Conservation (phyloP, 2,888 invertebrate genomes). For the Belgica antarctica region DNA sequence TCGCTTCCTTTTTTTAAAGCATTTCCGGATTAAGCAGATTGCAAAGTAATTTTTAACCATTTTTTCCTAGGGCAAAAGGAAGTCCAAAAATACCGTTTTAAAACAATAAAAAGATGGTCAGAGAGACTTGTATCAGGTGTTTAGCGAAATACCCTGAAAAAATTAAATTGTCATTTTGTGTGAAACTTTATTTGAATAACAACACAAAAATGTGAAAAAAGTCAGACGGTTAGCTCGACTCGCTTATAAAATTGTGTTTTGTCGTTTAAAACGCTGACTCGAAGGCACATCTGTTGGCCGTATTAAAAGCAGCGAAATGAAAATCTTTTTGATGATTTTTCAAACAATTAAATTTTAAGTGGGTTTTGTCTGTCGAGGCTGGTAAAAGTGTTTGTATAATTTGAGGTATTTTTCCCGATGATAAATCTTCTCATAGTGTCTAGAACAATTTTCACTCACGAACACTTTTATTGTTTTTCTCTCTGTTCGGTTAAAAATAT, state of each 20-base stretch:
- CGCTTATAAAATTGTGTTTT: slow-evolving; percentile 4
- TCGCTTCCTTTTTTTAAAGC: neutral
- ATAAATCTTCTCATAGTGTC: slow-evolving; percentile 34
- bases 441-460: slow-evolving; percentile 8
- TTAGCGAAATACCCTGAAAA: neutral
- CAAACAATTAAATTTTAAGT: slow-evolving; percentile 44
- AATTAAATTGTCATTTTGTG: slow-evolving; percentile 6
- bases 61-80: neutral
- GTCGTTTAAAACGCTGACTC: neutral
- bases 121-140: slow-evolving; percentile 32
- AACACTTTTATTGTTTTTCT: neutral
- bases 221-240: neutral
- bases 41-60: neutral
- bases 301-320: slow-evolving; percentile 31
- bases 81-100: slow-evolving; percentile 5
- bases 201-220: neutral
- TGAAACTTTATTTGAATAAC: neutral
- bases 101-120: neutral
- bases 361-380: slow-evolving; percentile 21
- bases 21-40: slow-evolving; percentile 37
- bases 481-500: neutral
- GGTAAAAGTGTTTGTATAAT: slow-evolving; percentile 24
- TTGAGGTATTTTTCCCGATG: slow-evolving; percentile 41
- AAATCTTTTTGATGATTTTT: slow-evolving; percentile 32
- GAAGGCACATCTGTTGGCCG: slow-evolving; percentile 32